phyloP scores from a whole-genome alignment of 1,140 invertebrate species.

The Penaeus indicus region DNA sequence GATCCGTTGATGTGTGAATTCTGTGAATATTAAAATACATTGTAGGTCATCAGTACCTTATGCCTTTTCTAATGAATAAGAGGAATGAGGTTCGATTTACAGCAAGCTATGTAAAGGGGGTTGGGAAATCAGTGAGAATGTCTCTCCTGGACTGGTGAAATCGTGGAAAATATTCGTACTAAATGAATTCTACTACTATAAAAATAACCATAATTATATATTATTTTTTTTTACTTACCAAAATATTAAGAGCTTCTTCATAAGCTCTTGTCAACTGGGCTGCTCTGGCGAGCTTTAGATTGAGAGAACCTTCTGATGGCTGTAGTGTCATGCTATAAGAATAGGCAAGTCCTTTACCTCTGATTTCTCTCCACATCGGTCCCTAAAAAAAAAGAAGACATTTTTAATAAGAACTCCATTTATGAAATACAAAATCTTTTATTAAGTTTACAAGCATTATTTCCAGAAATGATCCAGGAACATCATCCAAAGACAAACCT shows the following conservation, averaged over 20 bases:
- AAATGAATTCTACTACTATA: neutral
- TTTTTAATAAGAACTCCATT: neutral
- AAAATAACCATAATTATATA: neutral
- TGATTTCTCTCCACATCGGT: slow-evolving; percentile 87
- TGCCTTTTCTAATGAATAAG: no score
- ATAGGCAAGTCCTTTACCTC: slow-evolving; percentile 89
- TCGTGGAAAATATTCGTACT: neutral
- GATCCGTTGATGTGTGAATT: slow-evolving; percentile 77
- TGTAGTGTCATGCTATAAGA: slow-evolving; percentile 77
- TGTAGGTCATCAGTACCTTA: neutral
- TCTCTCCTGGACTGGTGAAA: neutral
- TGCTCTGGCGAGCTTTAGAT: slow-evolving; percentile 78
- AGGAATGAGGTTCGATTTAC: no score
- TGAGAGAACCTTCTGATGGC: slow-evolving; percentile 80
- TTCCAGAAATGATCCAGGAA: neutral
- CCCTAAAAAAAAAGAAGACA: slow-evolving; percentile 74
- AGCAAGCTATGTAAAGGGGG: no score
- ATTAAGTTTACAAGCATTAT: neutral
- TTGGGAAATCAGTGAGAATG: no score
- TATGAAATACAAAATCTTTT: neutral
- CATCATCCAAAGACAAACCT: slow-evolving; percentile 73
- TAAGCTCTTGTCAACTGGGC: slow-evolving; percentile 84
- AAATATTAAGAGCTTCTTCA: slow-evolving; percentile 80
- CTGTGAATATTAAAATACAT: slow-evolving; percentile 71
- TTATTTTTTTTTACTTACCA: slow-evolving; percentile 74